phyloP scores from a whole-genome alignment of 2,888 invertebrate genomes.

The Orthonychiurus folsomi region DNA sequence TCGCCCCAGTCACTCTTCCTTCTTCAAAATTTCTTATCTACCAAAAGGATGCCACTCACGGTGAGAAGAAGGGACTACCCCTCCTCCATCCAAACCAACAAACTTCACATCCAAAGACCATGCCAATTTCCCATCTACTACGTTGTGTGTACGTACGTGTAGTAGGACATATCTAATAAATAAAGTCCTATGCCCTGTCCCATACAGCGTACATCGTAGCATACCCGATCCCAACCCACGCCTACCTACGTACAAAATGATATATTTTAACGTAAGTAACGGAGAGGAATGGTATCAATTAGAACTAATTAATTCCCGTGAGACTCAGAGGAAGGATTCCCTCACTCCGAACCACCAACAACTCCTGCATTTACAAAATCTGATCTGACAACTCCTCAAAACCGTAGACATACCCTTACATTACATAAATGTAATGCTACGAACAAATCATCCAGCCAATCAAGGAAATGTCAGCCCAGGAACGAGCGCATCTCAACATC shows the following conservation, averaged over 20 bases:
- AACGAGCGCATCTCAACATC: too few relatives aligned
- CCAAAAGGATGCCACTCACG: neutral
- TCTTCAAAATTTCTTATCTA: neutral
- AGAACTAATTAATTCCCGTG: constrained; percentile 41
- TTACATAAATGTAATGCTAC: too few relatives aligned
- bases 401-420: too few relatives aligned
- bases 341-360: neutral
- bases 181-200: neutral
- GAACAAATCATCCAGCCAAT: too few relatives aligned
- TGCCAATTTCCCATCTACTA: constrained; percentile 1
- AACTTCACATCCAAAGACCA: neutral
- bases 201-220: neutral
- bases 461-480: too few relatives aligned
- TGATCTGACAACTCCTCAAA: too few relatives aligned
- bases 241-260: constrained; percentile 23
- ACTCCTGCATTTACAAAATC: too few relatives aligned
- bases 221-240: too few relatives aligned
- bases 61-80: too few relatives aligned
- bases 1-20: neutral
- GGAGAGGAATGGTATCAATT: constrained; percentile 41
- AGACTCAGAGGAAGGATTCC: constrained; percentile 18
- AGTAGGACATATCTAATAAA: neutral
- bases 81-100: too few relatives aligned
- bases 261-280: constrained; percentile 18
- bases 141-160: too few relatives aligned